A percentile compares a stretch with the other conserved stretches of the same genome.
phyloP scores from a whole-genome alignment of 2,888 invertebrate species.

The Drosophila kanekoi region DNA sequence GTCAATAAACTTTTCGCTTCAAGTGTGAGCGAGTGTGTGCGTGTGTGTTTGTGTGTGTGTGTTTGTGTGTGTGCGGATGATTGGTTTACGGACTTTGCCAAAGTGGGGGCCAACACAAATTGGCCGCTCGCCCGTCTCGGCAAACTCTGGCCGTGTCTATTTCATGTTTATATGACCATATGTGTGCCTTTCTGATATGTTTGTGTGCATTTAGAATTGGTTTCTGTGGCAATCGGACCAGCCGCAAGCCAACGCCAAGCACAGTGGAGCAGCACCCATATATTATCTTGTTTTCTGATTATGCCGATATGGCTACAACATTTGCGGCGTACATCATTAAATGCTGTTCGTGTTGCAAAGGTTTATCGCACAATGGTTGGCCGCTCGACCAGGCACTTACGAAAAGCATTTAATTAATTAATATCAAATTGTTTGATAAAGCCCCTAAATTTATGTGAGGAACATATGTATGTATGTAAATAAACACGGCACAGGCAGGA shows the following conservation, averaged over 20 bases:
- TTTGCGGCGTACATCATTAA: conserved; percentile 35
- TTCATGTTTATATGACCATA: conserved; percentile 35
- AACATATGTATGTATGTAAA: not conserved
- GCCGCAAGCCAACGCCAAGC: conserved; percentile 21
- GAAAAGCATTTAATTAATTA: conserved; percentile 1
- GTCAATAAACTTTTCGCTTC: conserved; percentile 58
- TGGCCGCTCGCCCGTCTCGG: conserved; percentile 26
- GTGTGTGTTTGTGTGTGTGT: conserved; percentile 4
- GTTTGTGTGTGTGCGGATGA: conserved; percentile 20
- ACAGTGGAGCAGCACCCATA: not conserved
- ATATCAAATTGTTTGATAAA: not conserved
- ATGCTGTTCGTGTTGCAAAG: conserved; percentile 2
- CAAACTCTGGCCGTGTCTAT: conserved; percentile 39
- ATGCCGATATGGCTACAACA: conserved; percentile 23
- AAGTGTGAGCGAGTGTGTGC: conserved; percentile 26
- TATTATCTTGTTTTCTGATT: conserved; percentile 28
- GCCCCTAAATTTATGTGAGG: not conserved
- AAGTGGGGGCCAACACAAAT: conserved; percentile 32
- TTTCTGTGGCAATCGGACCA: conserved; percentile 11
- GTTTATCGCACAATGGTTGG: not conserved
- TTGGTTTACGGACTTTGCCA: conserved; percentile 35
- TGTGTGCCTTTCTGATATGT: conserved; percentile 20
- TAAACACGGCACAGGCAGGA: not conserved
- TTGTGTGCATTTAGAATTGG: conserved; percentile 32
- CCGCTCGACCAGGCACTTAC: not conserved